Percentiles rank a stretch among this genome's conserved stretches.
Evolutionary conservation across 2,888 invertebrate genomes (phyloP).

Genomic region (Plagiodera versicolora): DNA sequence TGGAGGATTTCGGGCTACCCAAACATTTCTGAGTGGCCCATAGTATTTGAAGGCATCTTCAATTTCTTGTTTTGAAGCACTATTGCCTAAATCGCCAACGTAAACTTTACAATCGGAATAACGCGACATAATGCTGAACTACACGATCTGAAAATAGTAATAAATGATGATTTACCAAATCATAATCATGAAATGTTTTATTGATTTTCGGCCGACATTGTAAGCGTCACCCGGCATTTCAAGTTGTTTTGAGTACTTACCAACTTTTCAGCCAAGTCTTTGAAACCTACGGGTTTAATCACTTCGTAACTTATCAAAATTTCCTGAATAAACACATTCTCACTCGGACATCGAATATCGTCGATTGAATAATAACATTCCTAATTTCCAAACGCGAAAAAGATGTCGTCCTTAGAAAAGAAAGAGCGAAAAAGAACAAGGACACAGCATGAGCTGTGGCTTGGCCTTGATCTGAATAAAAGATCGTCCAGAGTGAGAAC

Average conservation of each 20-base stretch:
- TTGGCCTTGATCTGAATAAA: too few species aligned
- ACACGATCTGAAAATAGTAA: not conserved
- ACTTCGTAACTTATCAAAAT: too few species aligned
- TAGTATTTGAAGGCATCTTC: slow-evolving; percentile 87
- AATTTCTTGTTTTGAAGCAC: slow-evolving; percentile 86
- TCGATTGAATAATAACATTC: too few species aligned
- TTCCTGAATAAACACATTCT: too few species aligned
- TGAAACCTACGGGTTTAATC: not conserved
- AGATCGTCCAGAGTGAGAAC: too few species aligned
- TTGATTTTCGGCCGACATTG: not conserved
- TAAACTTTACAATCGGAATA: slow-evolving; percentile 91
- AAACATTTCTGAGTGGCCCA: slow-evolving; percentile 86
- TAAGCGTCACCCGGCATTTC: not conserved
- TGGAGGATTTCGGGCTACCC: slow-evolving; percentile 93
- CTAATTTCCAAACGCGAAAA: too few species aligned
- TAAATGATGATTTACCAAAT: not conserved
- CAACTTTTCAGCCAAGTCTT: not conserved
- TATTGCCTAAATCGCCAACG: slow-evolving; percentile 88
- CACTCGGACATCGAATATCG: too few species aligned
- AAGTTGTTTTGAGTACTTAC: not conserved
- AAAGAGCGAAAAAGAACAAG: too few species aligned
- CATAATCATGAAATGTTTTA: not conserved
- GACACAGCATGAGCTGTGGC: too few species aligned
- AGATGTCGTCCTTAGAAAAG: too few species aligned
- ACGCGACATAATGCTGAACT: slow-evolving; percentile 65